Conservation (phyloP, 2,797 vertebrate genomes). For the Erithacus rubecula region DNA sequence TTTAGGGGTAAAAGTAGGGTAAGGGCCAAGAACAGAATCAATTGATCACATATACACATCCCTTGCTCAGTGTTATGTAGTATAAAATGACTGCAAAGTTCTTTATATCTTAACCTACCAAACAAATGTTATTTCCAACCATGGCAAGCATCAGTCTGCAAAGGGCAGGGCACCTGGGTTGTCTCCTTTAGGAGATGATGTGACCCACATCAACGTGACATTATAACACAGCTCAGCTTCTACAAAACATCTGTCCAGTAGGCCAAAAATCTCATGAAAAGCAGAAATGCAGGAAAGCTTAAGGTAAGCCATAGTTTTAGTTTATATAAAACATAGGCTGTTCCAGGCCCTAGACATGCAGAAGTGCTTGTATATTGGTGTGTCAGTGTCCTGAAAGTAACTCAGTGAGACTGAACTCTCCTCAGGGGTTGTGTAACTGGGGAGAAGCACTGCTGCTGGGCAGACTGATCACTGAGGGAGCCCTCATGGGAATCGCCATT, state of each 20-base stretch:
- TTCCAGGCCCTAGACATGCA: neutral
- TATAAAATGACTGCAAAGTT: neutral
- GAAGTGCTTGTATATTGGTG: neutral
- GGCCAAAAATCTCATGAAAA: neutral
- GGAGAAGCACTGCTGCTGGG: neutral
- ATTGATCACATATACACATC: accelerated
- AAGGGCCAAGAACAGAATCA: neutral
- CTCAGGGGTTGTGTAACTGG: accelerated
- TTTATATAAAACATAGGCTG: neutral
- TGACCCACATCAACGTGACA: neutral
- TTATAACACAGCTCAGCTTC: neutral
- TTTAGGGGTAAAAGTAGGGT: neutral
- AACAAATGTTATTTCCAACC: neutral
- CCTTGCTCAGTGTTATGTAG: neutral
- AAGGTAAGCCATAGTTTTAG: accelerated
- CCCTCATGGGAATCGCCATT: accelerated
- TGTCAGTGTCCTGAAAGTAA: neutral
- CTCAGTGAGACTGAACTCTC: neutral
- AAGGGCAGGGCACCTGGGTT: neutral
- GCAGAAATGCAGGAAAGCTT: neutral
- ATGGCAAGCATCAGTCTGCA: neutral
- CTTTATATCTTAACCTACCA: neutral
- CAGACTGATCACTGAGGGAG: accelerated
- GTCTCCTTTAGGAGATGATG: neutral
- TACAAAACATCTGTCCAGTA: neutral